Percentiles rank a stretch among this genome's conserved stretches.
Evolutionary conservation across 2,113 vertebrate species (phyloP).

Genomic region (Scomber scombrus): DNA sequence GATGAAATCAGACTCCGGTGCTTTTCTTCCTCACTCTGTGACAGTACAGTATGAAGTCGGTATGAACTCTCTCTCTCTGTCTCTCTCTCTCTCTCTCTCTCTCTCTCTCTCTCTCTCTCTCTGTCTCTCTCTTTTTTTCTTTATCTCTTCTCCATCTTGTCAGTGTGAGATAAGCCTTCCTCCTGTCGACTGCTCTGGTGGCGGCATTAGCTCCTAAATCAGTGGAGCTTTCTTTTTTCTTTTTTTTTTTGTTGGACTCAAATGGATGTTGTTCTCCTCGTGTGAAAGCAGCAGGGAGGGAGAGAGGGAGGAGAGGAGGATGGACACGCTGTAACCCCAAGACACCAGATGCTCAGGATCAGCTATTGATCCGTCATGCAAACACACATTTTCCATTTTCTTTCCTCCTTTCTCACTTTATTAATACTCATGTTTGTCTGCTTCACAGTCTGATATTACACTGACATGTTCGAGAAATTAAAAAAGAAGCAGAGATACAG

Average conservation of each 20-base stretch:
- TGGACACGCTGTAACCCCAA: slow-evolving; percentile 27
- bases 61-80: too few species aligned
- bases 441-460: neutral
- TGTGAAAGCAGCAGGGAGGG: slow-evolving; percentile 20
- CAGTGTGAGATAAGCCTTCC: slow-evolving; percentile 21
- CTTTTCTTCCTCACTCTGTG: too few species aligned
- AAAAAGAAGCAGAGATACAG: neutral
- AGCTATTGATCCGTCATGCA: slow-evolving; percentile 57
- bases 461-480: neutral
- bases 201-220: slow-evolving; percentile 54
- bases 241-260: slow-evolving; percentile 47
- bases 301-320: slow-evolving; percentile 28
- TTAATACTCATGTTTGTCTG: neutral
- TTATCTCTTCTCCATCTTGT: neutral
- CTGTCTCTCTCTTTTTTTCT: neutral
- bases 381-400: slow-evolving; percentile 9
- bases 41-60: neutral
- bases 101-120: neutral
- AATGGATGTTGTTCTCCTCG: slow-evolving; percentile 31
- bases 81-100: too few species aligned
- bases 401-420: neutral
- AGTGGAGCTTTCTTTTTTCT: slow-evolving; percentile 23
- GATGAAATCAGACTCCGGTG: too few species aligned
- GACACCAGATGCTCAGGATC: slow-evolving; percentile 57
- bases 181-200: slow-evolving; percentile 14